These are phyloP conservation scores for Pyrrhia umbra DNA, from an alignment of 2,888 invertebrate species.

Conservation along the genomic window DNA sequence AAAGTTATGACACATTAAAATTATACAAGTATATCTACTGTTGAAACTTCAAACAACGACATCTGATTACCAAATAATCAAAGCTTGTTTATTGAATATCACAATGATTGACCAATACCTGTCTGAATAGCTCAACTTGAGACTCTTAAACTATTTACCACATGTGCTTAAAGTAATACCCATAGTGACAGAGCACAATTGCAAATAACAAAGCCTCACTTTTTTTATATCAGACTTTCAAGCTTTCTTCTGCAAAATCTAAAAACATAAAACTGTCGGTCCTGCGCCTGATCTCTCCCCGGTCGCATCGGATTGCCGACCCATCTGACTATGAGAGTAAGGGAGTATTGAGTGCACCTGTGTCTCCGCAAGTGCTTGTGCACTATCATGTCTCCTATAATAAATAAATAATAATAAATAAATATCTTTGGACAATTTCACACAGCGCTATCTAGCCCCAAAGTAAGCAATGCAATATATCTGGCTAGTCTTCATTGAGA, in stretches of 20 bases:
- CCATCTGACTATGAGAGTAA: no score
- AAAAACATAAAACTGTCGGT: no score
- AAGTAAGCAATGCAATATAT: no score
- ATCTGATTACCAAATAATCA: conserved; percentile 34
- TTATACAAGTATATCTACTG: conserved; percentile 25
- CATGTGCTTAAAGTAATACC: conserved; percentile 2
- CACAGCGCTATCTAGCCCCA: no score
- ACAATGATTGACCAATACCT: conserved; percentile 25
- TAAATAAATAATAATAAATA: no score
- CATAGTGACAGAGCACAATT: neutral
- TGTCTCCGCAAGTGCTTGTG: no score
- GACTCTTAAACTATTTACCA: neutral
- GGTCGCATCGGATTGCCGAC: no score
- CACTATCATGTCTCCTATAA: no score
- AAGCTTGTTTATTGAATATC: conserved; percentile 16
- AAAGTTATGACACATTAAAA: conserved; percentile 34
- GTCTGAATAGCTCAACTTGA: neutral
- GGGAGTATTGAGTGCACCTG: no score
- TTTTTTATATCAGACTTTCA: neutral
- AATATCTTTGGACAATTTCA: no score
- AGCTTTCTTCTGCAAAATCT: neutral
- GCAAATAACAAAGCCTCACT: neutral
- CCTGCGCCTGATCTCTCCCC: no score
- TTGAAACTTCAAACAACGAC: conserved; percentile 35
- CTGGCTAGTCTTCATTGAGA: no score